Evolutionary conservation across 2,888 invertebrate species (phyloP), one percentile per base, ranked within the genome.

Genomic region (Elmis aenea): DNA sequence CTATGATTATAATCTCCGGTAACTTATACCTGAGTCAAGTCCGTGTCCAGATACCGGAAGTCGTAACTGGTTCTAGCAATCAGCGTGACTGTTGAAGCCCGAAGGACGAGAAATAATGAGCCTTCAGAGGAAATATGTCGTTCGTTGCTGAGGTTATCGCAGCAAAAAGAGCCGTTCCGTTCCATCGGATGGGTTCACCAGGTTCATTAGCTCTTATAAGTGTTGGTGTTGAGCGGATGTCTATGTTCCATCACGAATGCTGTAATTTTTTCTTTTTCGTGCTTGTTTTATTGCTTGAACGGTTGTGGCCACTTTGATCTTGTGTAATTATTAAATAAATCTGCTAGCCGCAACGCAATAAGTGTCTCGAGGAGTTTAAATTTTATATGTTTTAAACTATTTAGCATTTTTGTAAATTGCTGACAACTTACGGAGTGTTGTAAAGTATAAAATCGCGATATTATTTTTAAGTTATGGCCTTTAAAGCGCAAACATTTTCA

Each of bases 61-160:
- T 58, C 57, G 51, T 60, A 64, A 64, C 62, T 62, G 61, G 62
- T 62, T 60, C 57, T 55, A 57, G 64, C 59, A 61, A 65, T 65
- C 63, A 64, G 57, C 61, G 62, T 63, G 64, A 59, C 63, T 62
- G 62, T 59, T 62, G 59, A 61, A 57, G 63, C 62, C 62, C 61
- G 62, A 64, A 64, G 63, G 62, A 63, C 61, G 59, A 58, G 55
- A 59, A 60, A 60, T 61, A 61, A 62, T 60, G 58, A 59, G 57
- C 54, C 54, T 60, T 54, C 54, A 51, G 54, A 62, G 64, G 62
- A 64, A 64, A 61, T 61, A 58, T 55, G 58, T 59, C 58, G 59
- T 55, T 54, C 48, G 47, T 46, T 47, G 45, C 46, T 38, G 49
- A 53, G 51, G 50, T 54, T 52, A 50, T 45, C 42, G 42, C 43